Conservation (phyloP, 2,888 invertebrate species). For the Spodoptera littoralis region DNA sequence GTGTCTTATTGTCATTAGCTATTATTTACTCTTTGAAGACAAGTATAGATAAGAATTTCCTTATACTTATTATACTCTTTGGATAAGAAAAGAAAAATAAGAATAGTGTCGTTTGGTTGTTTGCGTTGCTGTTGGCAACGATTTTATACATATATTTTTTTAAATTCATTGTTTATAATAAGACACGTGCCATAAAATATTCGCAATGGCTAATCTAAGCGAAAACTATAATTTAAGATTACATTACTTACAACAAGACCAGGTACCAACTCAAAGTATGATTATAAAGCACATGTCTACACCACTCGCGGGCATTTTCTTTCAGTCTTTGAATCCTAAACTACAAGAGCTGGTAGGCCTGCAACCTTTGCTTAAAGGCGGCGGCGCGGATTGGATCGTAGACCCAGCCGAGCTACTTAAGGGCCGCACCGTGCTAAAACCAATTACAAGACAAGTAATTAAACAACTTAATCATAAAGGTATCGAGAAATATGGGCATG, state of each 20-base stretch:
- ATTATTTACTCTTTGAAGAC: too few species aligned
- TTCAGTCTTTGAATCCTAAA: slow-evolving; percentile 77
- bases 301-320: slow-evolving; percentile 77
- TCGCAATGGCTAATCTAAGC: slow-evolving; percentile 65
- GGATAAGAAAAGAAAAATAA: too few species aligned
- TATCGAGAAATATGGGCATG: slow-evolving; percentile 67
- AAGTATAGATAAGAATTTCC: too few species aligned
- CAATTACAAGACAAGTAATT: slow-evolving; percentile 69
- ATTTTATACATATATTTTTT: slow-evolving; percentile 4
- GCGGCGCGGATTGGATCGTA: slow-evolving; percentile 78
- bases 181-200: slow-evolving; percentile 7
- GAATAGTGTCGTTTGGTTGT: too few species aligned
- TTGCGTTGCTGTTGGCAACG: too few species aligned
- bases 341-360: slow-evolving; percentile 78
- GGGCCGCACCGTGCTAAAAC: slow-evolving; percentile 74
- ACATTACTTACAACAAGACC: slow-evolving; percentile 73
- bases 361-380: slow-evolving; percentile 79
- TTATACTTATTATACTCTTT: too few species aligned
- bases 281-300: slow-evolving; percentile 77
- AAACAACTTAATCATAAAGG: slow-evolving; percentile 71
- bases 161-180: slow-evolving; percentile 12
- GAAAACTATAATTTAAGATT: slow-evolving; percentile 78
- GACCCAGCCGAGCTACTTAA: slow-evolving; percentile 75
- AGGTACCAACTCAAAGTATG: slow-evolving; percentile 78
- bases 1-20: too few species aligned